Evolutionary conservation across 2,888 invertebrate genomes (phyloP).

Genomic region (Andrena trimmerana): DNA sequence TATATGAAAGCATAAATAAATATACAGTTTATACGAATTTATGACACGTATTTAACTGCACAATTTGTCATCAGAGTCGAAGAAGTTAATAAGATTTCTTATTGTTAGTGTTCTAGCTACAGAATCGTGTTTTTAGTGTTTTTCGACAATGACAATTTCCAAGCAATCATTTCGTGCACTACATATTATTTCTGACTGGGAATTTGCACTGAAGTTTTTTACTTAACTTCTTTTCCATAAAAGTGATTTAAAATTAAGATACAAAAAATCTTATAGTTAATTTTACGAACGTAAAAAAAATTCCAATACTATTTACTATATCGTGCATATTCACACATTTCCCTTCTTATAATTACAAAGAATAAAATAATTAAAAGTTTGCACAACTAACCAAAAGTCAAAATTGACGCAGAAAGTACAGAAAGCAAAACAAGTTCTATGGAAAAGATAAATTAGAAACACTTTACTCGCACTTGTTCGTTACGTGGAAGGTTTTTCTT

Average conservation of each 20-base stretch:
- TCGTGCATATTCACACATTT: not conserved
- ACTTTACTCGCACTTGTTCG: constrained; percentile 10
- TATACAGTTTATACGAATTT: not conserved
- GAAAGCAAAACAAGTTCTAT: not conserved
- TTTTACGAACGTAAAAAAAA: no score
- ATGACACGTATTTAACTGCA: not conserved
- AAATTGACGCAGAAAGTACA: no score
- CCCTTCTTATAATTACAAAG: not conserved
- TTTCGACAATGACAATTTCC: no score
- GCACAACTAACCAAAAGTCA: not conserved
- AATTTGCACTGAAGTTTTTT: no score
- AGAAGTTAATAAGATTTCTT: no score
- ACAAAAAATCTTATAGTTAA: no score
- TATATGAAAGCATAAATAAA: not conserved
- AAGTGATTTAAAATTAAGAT: no score
- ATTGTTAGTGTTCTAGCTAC: no score
- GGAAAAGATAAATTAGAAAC: not conserved
- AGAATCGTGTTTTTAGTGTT: no score
- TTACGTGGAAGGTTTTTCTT: not conserved
- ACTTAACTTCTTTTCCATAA: no score
- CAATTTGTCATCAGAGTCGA: not conserved
- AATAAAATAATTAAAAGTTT: not conserved
- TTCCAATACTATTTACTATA: not conserved
- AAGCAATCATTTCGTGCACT: no score
- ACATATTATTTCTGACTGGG: no score